phyloP scores from a whole-genome alignment of 2,797 vertebrate genomes.

The Mormyrops boulengeri region DNA sequence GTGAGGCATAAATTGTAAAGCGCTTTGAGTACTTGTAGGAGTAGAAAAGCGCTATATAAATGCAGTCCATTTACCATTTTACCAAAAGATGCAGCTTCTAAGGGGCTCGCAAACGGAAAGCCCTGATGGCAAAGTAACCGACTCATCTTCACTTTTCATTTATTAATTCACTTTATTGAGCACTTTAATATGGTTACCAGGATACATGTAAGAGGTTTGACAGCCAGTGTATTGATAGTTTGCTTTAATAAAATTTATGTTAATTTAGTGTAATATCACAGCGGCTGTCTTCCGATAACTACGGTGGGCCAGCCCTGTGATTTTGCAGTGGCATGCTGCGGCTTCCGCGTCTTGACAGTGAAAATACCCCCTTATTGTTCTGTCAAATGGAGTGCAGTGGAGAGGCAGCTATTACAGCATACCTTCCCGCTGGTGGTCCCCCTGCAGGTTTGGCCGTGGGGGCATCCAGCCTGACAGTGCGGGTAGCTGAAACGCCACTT shows the following conservation, averaged over 20 bases:
- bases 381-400: neutral
- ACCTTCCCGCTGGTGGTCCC: conserved; percentile 57
- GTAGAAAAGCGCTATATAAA: too few relatives aligned
- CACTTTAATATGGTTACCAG: neutral
- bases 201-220: neutral
- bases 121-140: neutral
- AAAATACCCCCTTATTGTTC: conserved; percentile 7
- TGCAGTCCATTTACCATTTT: too few relatives aligned
- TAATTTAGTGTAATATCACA: neutral
- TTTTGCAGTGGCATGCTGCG: neutral
- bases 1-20: too few relatives aligned
- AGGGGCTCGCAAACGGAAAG: neutral
- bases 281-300: neutral
- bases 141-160: neutral
- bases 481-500: conserved; percentile 71
- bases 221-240: neutral
- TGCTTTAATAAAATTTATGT: neutral
- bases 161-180: neutral
- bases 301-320: neutral
- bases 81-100: neutral
- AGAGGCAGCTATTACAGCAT: neutral
- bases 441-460: conserved; percentile 52
- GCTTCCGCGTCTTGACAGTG: neutral
- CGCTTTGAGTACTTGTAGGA: too few relatives aligned
- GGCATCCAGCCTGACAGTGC: conserved; percentile 65